Evolutionary conservation across 2,797 vertebrate genomes (phyloP).

Genomic region (Botia kubotai): DNA sequence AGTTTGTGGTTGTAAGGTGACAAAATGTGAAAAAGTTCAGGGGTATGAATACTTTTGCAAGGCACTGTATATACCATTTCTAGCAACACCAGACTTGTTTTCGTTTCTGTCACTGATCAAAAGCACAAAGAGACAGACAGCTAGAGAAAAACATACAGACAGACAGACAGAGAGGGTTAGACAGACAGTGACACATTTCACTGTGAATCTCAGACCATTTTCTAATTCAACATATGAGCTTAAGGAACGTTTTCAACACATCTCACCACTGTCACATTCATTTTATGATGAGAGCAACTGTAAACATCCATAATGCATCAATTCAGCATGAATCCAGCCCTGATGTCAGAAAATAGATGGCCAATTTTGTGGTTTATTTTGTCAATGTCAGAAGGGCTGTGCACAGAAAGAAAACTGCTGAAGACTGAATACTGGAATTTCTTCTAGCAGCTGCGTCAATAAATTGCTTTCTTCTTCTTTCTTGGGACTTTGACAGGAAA

Average conservation of each 20-base stretch:
- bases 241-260: neutral
- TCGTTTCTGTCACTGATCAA: too few species aligned
- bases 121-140: too few species aligned
- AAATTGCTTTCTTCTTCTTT: constrained; percentile 43
- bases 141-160: too few species aligned
- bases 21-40: too few species aligned
- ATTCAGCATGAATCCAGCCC: neutral
- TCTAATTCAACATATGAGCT: neutral
- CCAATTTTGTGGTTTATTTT: constrained; percentile 7
- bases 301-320: constrained; percentile 23
- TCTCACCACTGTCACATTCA: neutral
- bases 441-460: constrained; percentile 1
- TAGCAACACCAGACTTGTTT: too few species aligned
- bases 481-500: constrained; percentile 28
- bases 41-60: too few species aligned
- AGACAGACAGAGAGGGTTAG: too few species aligned
- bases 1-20: too few species aligned
- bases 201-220: neutral
- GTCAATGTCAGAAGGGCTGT: neutral
- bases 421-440: constrained; percentile 10
- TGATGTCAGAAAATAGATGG: constrained; percentile 12
- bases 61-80: too few species aligned
- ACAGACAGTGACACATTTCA: too few species aligned
- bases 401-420: neutral
- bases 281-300: neutral